Percentiles rank a stretch among this genome's conserved stretches.
Evolutionary conservation across 1,140 invertebrate genomes (phyloP).

Genomic region (Zeugodacus cucurbitae): DNA sequence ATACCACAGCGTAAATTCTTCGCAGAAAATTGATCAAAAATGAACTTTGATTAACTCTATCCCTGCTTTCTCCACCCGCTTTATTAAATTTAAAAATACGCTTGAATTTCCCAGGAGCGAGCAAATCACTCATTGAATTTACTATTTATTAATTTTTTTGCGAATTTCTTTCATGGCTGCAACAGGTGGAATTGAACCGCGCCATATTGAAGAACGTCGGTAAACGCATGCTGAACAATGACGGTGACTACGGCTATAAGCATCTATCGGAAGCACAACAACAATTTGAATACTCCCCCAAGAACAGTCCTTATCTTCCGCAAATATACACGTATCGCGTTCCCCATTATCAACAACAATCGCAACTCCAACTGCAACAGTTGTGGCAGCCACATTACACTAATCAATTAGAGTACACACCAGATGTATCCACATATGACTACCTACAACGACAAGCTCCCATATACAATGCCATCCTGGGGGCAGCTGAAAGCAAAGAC

Average conservation of each 20-base stretch:
- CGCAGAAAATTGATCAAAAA: background rate
- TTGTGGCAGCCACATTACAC: slow-evolving; percentile 54
- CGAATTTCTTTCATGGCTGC: slow-evolving; percentile 39
- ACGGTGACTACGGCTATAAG: background rate
- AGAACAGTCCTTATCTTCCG: background rate
- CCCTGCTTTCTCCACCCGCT: background rate
- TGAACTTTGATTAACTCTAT: background rate
- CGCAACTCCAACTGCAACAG: slow-evolving; percentile 46
- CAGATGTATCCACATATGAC: slow-evolving; percentile 40
- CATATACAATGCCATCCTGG: slow-evolving; percentile 18
- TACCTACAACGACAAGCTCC: slow-evolving; percentile 23
- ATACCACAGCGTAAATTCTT: background rate
- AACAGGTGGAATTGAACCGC: slow-evolving; percentile 69
- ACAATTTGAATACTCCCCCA: background rate
- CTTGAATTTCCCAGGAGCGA: background rate
- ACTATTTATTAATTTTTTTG: background rate
- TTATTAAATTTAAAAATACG: slow-evolving; percentile 12
- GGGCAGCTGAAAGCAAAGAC: background rate
- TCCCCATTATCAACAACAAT: background rate
- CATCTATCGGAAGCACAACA: background rate
- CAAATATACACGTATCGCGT: background rate
- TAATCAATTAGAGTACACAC: slow-evolving; percentile 55
- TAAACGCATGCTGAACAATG: slow-evolving; percentile 66
- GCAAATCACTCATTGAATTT: background rate
- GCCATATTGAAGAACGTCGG: slow-evolving; percentile 71